phyloP scores from a whole-genome alignment of 2,797 vertebrate species.

The Myiotriccus ornatus region DNA sequence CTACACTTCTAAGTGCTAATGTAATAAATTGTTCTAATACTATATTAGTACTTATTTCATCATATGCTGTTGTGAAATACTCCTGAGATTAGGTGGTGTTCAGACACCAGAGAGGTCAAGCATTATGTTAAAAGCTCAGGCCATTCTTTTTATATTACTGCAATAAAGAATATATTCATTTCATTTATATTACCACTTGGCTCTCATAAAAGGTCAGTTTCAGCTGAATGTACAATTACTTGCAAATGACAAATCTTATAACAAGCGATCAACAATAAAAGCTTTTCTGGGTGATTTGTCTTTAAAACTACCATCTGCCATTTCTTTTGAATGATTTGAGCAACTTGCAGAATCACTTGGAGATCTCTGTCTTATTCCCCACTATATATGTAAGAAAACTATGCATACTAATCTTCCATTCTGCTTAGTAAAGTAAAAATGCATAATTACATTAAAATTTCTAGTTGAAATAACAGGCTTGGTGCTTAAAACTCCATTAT shows the following conservation, averaged over 20 bases:
- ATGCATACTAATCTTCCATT: slow-evolving; percentile 25
- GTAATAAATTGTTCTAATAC: slow-evolving; percentile 52
- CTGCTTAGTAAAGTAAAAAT: slow-evolving; percentile 60
- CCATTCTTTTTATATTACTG: slow-evolving; percentile 72
- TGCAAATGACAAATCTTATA: slow-evolving; percentile 69
- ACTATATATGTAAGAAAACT: background rate
- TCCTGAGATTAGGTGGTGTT: slow-evolving; percentile 61
- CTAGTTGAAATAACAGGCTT: slow-evolving; percentile 54
- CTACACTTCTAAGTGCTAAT: slow-evolving; percentile 47
- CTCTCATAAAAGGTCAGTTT: slow-evolving; percentile 74
- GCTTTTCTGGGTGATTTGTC: slow-evolving; percentile 68
- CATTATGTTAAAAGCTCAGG: slow-evolving; percentile 66
- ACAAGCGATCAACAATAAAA: slow-evolving; percentile 71
- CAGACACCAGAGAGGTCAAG: slow-evolving; percentile 67
- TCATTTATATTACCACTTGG: slow-evolving; percentile 70
- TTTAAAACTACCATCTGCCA: slow-evolving; percentile 62
- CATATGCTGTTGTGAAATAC: slow-evolving; percentile 37
- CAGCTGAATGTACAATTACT: slow-evolving; percentile 69
- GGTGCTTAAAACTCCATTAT: slow-evolving; percentile 52
- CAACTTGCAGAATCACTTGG: slow-evolving; percentile 30
- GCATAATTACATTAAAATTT: slow-evolving; percentile 58
- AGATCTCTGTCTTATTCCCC: slow-evolving; percentile 22
- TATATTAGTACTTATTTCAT: slow-evolving; percentile 50
- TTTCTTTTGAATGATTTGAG: slow-evolving; percentile 60
- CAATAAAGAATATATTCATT: slow-evolving; percentile 76